A percentile compares a stretch with the other conserved stretches of the same genome.
Evolutionary conservation across 2,888 invertebrate genomes (phyloP).

Genomic region (Eulithis testata): DNA sequence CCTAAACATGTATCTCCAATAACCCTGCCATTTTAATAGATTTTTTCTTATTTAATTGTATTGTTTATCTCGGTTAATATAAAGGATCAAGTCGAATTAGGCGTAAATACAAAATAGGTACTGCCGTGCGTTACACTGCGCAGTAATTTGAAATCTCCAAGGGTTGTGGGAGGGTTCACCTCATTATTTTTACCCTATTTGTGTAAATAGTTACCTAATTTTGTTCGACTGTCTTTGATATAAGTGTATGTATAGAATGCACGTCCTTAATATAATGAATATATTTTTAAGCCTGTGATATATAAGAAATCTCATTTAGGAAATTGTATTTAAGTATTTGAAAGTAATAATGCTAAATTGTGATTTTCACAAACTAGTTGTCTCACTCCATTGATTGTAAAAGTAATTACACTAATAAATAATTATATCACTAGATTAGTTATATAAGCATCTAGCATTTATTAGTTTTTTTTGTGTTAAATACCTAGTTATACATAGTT

Average conservation of each 20-base stretch:
- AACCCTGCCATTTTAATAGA: slow-evolving; percentile 27
- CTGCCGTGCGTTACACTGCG: slow-evolving; percentile 60
- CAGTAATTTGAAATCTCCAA: slow-evolving; percentile 81
- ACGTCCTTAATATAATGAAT: slow-evolving; percentile 79
- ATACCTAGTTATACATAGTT: neutral
- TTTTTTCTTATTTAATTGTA: slow-evolving; percentile 32
- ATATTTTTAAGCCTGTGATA: slow-evolving; percentile 84
- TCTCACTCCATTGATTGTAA: slow-evolving; percentile 28
- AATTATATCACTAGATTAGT: slow-evolving; percentile 6
- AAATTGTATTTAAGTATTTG: slow-evolving; percentile 69
- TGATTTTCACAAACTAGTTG: slow-evolving; percentile 31
- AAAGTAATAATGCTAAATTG: slow-evolving; percentile 56
- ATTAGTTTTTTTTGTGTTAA: neutral
- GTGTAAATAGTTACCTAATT: slow-evolving; percentile 84
- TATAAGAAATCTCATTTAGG: slow-evolving; percentile 77
- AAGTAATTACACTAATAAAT: slow-evolving; percentile 7
- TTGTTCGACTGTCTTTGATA: slow-evolving; percentile 72
- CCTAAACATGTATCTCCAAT: slow-evolving; percentile 39
- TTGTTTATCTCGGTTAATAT: slow-evolving; percentile 19
- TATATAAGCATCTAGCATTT: slow-evolving; percentile 9
- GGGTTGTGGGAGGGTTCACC: slow-evolving; percentile 83
- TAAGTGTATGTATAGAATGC: slow-evolving; percentile 81
- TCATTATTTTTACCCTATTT: slow-evolving; percentile 84
- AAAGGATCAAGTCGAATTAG: slow-evolving; percentile 63
- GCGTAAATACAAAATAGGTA: slow-evolving; percentile 65